A percentile compares a stretch with the other conserved stretches of the same genome.
These are phyloP conservation scores for Ladona fulva DNA, from an alignment of 1,140 invertebrate species.

Conservation along the genomic window DNA sequence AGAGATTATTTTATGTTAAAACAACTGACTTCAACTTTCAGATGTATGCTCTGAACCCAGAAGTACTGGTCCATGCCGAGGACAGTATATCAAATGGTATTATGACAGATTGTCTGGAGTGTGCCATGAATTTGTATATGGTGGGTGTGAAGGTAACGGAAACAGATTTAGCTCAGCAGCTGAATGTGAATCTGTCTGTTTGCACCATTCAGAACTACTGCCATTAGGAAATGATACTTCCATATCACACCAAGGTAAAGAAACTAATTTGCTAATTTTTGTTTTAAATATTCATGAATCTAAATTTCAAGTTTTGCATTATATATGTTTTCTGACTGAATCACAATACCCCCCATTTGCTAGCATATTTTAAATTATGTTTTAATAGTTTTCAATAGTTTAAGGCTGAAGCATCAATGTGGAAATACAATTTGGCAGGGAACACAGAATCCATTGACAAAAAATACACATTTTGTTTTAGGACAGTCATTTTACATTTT, in stretches of 20 bases:
- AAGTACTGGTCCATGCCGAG: neutral
- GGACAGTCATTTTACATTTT: neutral
- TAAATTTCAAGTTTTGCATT: too few species aligned
- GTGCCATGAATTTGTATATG: conserved; percentile 66
- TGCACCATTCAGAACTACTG: conserved; percentile 39
- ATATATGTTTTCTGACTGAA: conserved; percentile 22
- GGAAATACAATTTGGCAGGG: too few species aligned
- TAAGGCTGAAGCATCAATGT: too few species aligned
- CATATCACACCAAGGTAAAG: conserved; percentile 32
- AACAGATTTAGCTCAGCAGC: conserved; percentile 66
- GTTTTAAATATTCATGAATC: too few species aligned
- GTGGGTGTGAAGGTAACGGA: conserved; percentile 76
- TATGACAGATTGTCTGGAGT: conserved; percentile 47
- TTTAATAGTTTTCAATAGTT: too few species aligned
- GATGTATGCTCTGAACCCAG: neutral
- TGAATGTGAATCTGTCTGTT: conserved; percentile 57
- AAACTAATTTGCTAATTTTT: neutral
- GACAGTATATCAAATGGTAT: conserved; percentile 49
- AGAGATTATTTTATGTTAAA: too few species aligned
- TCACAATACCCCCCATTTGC: too few species aligned
- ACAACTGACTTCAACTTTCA: neutral
- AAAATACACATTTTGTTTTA: conserved; percentile 23
- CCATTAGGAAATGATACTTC: conserved; percentile 36
- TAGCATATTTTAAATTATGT: too few species aligned
- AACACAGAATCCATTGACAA: conserved; percentile 22